Percentiles rank a stretch among this genome's conserved stretches.
Evolutionary conservation across 2,797 vertebrate genomes (phyloP).

Genomic region (Antennarius maculatus): DNA sequence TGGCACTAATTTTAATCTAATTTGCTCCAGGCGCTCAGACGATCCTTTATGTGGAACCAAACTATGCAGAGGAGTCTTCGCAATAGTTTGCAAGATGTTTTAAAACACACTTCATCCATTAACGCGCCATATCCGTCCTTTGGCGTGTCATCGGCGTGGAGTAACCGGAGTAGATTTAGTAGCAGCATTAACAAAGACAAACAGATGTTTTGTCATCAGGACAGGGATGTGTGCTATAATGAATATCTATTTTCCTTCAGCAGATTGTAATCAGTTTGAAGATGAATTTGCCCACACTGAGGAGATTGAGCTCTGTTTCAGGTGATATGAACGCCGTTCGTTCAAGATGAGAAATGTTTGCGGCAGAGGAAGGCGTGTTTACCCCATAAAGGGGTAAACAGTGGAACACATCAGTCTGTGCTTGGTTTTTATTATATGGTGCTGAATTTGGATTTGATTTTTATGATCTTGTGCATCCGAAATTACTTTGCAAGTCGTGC

Average conservation of each 20-base stretch:
- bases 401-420: neutral
- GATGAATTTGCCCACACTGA: constrained; percentile 19
- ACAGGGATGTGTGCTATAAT: constrained; percentile 11
- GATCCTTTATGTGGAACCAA: constrained; percentile 74
- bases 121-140: constrained; percentile 53
- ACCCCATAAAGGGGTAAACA: constrained; percentile 1
- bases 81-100: constrained; percentile 69
- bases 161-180: constrained; percentile 42
- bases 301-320: constrained; percentile 17
- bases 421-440: neutral
- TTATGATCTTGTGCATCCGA: too few relatives aligned
- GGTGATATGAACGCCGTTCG: constrained; percentile 16
- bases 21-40: constrained; percentile 74
- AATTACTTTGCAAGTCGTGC: too few relatives aligned
- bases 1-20: constrained; percentile 80
- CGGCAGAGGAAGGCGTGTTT: too few relatives aligned
- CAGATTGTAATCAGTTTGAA: constrained; percentile 40
- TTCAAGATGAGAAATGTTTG: constrained; percentile 19
- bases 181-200: constrained; percentile 14
- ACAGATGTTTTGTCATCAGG: constrained; percentile 18
- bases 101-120: constrained; percentile 66
- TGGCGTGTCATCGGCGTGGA: constrained; percentile 45
- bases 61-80: constrained; percentile 63
- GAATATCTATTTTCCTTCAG: constrained; percentile 25
- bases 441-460: neutral